Conservation (phyloP, 2,113 vertebrate genomes). For the Actenoides hombroni region DNA sequence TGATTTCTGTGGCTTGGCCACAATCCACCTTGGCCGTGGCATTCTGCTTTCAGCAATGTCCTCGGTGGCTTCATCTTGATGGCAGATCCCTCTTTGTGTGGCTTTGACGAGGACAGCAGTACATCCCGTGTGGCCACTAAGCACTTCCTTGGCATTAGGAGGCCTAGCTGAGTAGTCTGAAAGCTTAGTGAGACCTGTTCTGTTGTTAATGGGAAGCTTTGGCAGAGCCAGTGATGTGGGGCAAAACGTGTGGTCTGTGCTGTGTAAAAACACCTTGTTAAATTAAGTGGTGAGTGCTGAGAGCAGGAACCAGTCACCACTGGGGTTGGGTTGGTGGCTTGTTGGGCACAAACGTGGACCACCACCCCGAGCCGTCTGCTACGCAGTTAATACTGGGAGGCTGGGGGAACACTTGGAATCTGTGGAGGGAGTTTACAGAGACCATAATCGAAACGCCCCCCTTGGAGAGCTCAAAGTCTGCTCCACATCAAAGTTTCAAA, state of each 20-base stretch:
- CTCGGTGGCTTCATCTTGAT: neutral
- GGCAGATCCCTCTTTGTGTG: neutral
- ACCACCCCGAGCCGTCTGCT: neutral
- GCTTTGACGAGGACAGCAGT: neutral
- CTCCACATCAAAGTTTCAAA: neutral
- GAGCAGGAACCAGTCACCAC: fast-evolving
- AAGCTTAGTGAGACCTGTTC: neutral
- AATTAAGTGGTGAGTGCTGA: neutral
- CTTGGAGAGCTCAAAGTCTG: neutral
- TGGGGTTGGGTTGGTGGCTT: neutral
- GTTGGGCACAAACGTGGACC: neutral
- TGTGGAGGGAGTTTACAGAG: neutral
- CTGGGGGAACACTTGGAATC: neutral
- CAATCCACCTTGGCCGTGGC: neutral
- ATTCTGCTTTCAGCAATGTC: neutral
- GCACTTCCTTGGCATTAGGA: neutral
- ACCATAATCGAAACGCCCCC: fast-evolving
- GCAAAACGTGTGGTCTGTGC: neutral
- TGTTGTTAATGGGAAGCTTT: neutral
- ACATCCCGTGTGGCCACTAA: fast-evolving
- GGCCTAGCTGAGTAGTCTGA: neutral
- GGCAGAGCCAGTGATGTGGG: neutral
- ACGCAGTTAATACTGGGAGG: neutral
- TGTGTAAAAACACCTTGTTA: neutral
- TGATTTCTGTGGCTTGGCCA: conserved; percentile 13